Evolutionary conservation across 2,888 invertebrate species (phyloP).

Genomic region (Biston stratarius): DNA sequence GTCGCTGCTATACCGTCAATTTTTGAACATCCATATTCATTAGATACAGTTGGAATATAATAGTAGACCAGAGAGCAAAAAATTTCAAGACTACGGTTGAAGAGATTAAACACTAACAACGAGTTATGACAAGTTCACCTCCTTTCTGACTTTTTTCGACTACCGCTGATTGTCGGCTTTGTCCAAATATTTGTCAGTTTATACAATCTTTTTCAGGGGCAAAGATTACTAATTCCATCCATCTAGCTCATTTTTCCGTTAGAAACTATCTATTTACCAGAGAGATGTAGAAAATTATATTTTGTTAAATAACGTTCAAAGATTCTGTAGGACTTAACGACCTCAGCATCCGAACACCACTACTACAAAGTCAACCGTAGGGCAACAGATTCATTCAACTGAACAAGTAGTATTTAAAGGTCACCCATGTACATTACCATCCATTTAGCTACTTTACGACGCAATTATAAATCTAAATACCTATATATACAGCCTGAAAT

Average conservation of each 20-base stretch:
- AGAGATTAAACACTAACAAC: too few species aligned
- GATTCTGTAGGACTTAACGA: slow-evolving; percentile 5
- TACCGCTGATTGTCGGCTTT: too few species aligned
- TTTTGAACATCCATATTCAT: too few species aligned
- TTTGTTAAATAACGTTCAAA: not conserved
- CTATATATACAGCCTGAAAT: slow-evolving; percentile 19
- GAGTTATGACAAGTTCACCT: too few species aligned
- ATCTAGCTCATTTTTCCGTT: too few species aligned
- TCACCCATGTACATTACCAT: slow-evolving; percentile 40
- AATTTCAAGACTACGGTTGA: too few species aligned
- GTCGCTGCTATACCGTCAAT: not conserved
- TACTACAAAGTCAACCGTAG: slow-evolving; percentile 21
- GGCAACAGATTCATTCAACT: slow-evolving; percentile 48
- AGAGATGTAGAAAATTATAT: not conserved
- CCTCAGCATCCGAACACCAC: slow-evolving; percentile 1
- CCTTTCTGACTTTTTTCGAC: too few species aligned
- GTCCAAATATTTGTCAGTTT: too few species aligned
- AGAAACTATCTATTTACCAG: not conserved
- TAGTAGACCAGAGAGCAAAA: not conserved
- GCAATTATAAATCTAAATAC: slow-evolving; percentile 18
- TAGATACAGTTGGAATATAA: too few species aligned
- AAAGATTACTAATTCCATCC: too few species aligned
- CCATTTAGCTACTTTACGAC: slow-evolving; percentile 30
- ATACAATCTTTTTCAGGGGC: too few species aligned
- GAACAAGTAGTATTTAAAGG: slow-evolving; percentile 60